Percentiles rank a stretch among this genome's conserved stretches.
phyloP scores from a whole-genome alignment of 2,888 invertebrate species.

The Campopleginae sp. region DNA sequence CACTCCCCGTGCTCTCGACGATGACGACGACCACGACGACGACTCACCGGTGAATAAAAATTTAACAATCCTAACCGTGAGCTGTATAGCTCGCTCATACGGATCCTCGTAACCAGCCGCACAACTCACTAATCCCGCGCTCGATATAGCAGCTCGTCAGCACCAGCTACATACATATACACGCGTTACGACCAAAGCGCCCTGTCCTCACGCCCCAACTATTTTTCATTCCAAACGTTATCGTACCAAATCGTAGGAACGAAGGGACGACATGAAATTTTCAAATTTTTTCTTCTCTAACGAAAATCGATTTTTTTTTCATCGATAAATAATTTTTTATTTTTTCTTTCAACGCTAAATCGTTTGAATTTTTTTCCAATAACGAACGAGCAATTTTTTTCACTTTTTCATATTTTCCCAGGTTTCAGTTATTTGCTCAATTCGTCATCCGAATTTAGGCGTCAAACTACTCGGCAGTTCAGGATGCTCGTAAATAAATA shows the following conservation, averaged over 20 bases:
- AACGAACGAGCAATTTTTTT: neutral
- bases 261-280: neutral
- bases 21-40: conserved; percentile 31
- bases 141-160: conserved; percentile 21
- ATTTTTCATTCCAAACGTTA: neutral
- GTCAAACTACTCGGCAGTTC: neutral
- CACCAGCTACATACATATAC: neutral
- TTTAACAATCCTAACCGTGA: conserved; percentile 28
- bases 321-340: neutral
- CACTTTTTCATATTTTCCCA: too few species aligned
- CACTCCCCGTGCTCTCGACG: conserved; percentile 20
- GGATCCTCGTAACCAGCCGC: conserved; percentile 29
- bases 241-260: neutral
- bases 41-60: conserved; percentile 45
- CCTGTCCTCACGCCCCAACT: neutral
- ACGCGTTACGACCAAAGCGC: conserved; percentile 8
- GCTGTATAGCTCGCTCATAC: conserved; percentile 16
- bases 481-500: conserved; percentile 38
- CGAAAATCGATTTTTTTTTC: too few species aligned
- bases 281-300: neutral
- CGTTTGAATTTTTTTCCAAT: neutral
- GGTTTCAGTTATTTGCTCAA: neutral
- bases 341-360: neutral
- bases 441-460: neutral
- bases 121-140: conserved; percentile 9